Percentiles rank a stretch among this genome's conserved stretches.
Conservation (phyloP, 2,888 invertebrate species). For the Helobdella robusta region DNA sequence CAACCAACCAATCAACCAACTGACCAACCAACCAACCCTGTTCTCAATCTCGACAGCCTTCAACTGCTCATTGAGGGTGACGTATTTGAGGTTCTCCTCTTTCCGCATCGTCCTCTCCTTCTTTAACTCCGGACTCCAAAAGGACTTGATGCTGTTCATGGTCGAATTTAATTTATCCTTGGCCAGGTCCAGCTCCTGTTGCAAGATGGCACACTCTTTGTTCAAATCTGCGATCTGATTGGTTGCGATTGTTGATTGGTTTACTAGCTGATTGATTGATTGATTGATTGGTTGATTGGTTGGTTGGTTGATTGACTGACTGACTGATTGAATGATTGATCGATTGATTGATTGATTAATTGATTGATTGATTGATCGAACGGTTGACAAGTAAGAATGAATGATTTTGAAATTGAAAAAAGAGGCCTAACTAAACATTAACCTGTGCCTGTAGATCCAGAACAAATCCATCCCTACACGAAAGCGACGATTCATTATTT, state of each 20-base stretch:
- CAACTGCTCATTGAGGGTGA: slow-evolving; percentile 88
- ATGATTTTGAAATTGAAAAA: background rate
- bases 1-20: too few species aligned
- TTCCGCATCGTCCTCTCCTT: slow-evolving; percentile 90
- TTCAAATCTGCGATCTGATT: slow-evolving; percentile 91
- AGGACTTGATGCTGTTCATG: slow-evolving; percentile 99
- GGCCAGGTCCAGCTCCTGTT: slow-evolving; percentile 57
- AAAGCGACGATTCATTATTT: background rate
- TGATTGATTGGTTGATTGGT: too few species aligned
- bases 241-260: too few species aligned
- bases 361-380: too few species aligned
- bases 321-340: too few species aligned
- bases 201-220: slow-evolving; percentile 70
- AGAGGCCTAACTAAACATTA: background rate
- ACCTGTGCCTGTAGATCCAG: slow-evolving; percentile 42
- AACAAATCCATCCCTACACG: slow-evolving; percentile 41
- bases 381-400: too few species aligned
- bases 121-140: slow-evolving; percentile 99
- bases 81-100: slow-evolving; percentile 93
- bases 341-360: too few species aligned
- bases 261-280: too few species aligned
- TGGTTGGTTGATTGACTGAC: too few species aligned
- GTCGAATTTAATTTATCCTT: slow-evolving; percentile 94
- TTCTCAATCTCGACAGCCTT: slow-evolving; percentile 51
- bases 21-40: slow-evolving; percentile 25